Percentiles rank a stretch among this genome's conserved stretches.
These are phyloP conservation scores for Galbula dea DNA, from an alignment of 2,113 vertebrate genomes.

Conservation along the genomic window DNA sequence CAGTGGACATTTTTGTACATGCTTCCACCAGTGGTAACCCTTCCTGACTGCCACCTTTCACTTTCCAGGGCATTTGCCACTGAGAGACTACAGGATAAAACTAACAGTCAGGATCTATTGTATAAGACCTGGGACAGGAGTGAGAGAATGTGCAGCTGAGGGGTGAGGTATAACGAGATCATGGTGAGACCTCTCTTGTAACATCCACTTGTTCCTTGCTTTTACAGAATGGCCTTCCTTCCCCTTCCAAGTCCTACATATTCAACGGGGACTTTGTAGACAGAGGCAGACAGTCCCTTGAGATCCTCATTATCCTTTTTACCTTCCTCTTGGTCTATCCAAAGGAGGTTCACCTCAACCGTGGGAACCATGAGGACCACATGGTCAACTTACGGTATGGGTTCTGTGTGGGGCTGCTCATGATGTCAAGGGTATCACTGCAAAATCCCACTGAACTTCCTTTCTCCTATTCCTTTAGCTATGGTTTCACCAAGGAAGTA, in stretches of 20 bases:
- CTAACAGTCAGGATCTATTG: not conserved
- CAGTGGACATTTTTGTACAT: not conserved
- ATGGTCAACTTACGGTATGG: constrained; percentile 88
- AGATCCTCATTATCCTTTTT: constrained; percentile 89
- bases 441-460: not conserved
- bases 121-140: not conserved
- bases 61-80: not conserved
- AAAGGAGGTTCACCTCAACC: constrained; percentile 87
- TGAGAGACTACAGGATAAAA: not conserved
- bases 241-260: constrained; percentile 84
- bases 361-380: constrained; percentile 92
- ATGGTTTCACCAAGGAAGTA: constrained; percentile 91
- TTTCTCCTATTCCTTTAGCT: constrained; percentile 73
- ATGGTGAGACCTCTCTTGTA: not conserved
- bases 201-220: not conserved
- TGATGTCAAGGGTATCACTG: accelerated
- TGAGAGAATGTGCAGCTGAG: not conserved
- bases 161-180: accelerated
- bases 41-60: not conserved
- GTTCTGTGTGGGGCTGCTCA: not conserved
- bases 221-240: constrained; percentile 89
- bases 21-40: not conserved
- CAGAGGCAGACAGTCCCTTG: constrained; percentile 87
- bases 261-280: constrained; percentile 96
- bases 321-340: constrained; percentile 90